A percentile compares a stretch with the other conserved stretches of the same genome.
Conservation (phyloP, 2,113 vertebrate species). For the Brienomyrus longianalis region DNA sequence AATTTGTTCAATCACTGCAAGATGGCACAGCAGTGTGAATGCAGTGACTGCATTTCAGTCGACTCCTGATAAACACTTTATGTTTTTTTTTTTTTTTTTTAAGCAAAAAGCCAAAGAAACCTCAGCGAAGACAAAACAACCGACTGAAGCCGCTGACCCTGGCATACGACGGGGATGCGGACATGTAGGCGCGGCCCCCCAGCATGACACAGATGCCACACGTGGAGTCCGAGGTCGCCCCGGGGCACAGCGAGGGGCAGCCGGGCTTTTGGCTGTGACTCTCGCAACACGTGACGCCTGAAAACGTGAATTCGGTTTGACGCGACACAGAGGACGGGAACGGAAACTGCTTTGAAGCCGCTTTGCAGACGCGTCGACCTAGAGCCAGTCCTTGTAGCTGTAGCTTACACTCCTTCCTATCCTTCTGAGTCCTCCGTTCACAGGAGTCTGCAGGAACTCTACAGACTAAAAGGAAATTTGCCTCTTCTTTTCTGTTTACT, state of each 20-base stretch:
- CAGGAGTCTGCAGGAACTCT: constrained; percentile 53
- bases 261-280: constrained; percentile 7
- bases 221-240: constrained; percentile 43
- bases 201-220: constrained; percentile 96
- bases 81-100: neutral
- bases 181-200: constrained; percentile 75
- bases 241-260: constrained; percentile 27
- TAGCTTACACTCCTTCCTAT: constrained; percentile 28
- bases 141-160: constrained; percentile 93
- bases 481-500: constrained; percentile 47
- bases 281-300: neutral
- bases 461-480: constrained; percentile 48
- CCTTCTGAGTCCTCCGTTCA: constrained; percentile 37
- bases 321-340: neutral
- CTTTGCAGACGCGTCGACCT: neutral
- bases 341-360: neutral
- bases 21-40: neutral
- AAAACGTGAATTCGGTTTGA: neutral
- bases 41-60: neutral
- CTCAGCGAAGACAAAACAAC: constrained; percentile 94
- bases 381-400: constrained; percentile 36
- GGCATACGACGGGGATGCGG: constrained; percentile 94
- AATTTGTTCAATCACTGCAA: neutral
- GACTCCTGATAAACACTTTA: neutral
- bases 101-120: constrained; percentile 99